Evolutionary conservation across 30 jellyfish, hydroid and myxozoan genomes (phyloP), one percentile per base, ranked within the genome.

Genomic region (Nemopilema nomurai): DNA sequence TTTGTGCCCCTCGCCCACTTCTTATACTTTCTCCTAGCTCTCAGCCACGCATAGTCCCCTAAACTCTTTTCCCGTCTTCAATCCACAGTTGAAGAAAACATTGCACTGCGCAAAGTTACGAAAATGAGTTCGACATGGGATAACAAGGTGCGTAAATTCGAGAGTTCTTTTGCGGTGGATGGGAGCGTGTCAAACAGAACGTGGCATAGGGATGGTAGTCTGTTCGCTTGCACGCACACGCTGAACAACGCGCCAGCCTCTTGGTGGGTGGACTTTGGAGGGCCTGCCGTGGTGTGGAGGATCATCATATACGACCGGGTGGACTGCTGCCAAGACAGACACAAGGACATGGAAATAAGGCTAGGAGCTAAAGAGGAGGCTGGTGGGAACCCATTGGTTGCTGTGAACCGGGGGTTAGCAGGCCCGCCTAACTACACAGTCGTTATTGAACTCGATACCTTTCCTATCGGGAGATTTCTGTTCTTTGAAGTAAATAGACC

Each of bases 261-360:
- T 26, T 67, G 77, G 77, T 16, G 77, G 50, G 77, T 67, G 49
- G 77, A 67, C 24, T 67, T 67, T 26, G 77, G 77, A 16, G 9
- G 50, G 22, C 22, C 31, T 1, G 77, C 77, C 24, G 50, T 18
- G 1, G 18, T 67, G 8, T 67, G 51, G n/a, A 28, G 50, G 22
- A 18, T 67, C 4, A 67, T n/a, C 28, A 32, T 67, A 1, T 67
- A 67, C 77, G 49, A 26, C 31, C 28, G 77, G 33, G 50, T 23
- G 1, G 77, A 67, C 50, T 67, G 77, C 77, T 67, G 77, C 31
- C 50, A 16, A 1, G 22, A 20, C 3, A 21, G 77, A 26, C 9
- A 8, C 1, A 16, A 4, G 4, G 31, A 67, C 18, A n/a, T 67
- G 22, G 77, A 67, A 1, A 67, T 67, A 67, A 67, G 77, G 24